Evolutionary conservation across 2,797 vertebrate genomes (phyloP), one percentile per base, ranked within the genome.

Genomic region (Malurus splendens): DNA sequence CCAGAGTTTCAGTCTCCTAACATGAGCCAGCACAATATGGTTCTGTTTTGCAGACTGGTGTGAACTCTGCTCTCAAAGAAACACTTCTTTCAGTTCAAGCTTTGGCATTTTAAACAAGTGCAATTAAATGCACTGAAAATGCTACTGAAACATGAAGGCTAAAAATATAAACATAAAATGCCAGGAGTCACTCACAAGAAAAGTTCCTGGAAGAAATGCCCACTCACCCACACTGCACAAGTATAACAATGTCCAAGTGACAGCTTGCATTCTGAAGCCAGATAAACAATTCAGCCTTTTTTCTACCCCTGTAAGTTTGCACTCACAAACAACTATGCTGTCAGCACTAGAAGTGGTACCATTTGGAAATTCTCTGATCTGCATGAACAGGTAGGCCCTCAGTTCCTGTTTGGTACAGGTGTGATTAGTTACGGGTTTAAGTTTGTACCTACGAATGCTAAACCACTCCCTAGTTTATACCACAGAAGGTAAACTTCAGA

Each of bases 91-190:
- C 62, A 86, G 51, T 60, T 85, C 56, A 89, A 89, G 80, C 27
- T 67, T 38, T 52, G 51, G 51, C 22, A n/a, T 59, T 91, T 90
- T 72, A 68, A 89, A 86, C 14, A 60, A 52, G 70, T 70, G 59
- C 82, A 78, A 62, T 77, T 88, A 87, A 71, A 64, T 12, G 54
- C 61, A 77, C 72, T 74, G 51, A 59, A 85, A 92, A 85, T 10
- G 48, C 66, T 85, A 62, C 20, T 75, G 84, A 62, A 91, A 90
- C 44, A 47, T 39, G 73, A 93, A 87, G 57, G 76, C 76, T 90
- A 85, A 90, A 88, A 87, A 64, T 48, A 55, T 10, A 75, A 89
- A 39, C 44, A 55, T 23, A 62, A 77, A 68, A 80, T 42, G 36
- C 82, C 72, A 81, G 82, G 44, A 91, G 62, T 30, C 36, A 18